phyloP scores from a whole-genome alignment of 92 coral and sea anemone species.

The Phenganax subtilis region DNA sequence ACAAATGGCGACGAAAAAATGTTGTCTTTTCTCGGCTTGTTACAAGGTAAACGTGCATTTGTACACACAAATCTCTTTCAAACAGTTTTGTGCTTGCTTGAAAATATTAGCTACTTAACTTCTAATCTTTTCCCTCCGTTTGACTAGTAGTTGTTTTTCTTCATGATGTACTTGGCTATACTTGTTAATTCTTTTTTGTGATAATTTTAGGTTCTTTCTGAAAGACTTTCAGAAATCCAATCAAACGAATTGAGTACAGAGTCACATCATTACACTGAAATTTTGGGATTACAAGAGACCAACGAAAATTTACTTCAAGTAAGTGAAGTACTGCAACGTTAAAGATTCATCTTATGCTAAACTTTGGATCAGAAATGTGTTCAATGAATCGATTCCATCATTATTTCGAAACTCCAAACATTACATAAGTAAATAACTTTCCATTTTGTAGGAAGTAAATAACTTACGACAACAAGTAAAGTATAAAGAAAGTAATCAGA shows the following conservation, averaged over 20 bases:
- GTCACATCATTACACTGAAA: constrained; percentile 83
- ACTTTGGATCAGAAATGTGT: no score
- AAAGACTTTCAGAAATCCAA: constrained; percentile 82
- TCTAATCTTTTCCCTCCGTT: background rate
- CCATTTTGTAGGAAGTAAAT: constrained; percentile 16
- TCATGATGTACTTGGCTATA: background rate
- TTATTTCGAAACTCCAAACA: background rate
- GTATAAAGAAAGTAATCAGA: constrained; percentile 40
- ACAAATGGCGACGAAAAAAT: no score
- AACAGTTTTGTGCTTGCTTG: background rate
- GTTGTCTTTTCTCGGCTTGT: no score
- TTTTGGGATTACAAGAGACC: constrained; percentile 79
- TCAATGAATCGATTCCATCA: no score
- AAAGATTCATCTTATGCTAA: no score
- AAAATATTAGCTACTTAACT: background rate
- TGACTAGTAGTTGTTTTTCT: background rate
- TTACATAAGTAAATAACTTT: background rate
- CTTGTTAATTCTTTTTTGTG: background rate
- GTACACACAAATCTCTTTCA: background rate
- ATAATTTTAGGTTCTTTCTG: constrained; percentile 63
- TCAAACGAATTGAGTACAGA: constrained; percentile 80
- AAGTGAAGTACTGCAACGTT: constrained; percentile 17
- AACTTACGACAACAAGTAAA: background rate
- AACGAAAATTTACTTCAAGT: constrained; percentile 76
- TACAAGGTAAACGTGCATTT: background rate